Conservation (phyloP, 2,888 invertebrate genomes). For the Latrodectus hesperus region DNA sequence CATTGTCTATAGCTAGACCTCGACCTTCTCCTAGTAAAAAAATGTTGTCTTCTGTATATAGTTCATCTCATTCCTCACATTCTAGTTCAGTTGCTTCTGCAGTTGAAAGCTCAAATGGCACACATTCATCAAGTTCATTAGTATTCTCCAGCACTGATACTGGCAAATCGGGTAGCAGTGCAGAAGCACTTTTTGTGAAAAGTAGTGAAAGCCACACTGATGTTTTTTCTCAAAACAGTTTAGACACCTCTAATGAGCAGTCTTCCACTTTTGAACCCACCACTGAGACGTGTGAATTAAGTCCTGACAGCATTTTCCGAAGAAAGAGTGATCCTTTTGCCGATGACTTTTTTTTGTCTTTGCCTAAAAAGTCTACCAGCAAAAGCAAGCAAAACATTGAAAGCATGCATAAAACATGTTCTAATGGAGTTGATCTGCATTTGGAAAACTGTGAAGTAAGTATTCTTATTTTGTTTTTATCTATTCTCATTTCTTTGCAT, state of each 20-base stretch:
- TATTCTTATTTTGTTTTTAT: background rate
- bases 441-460: background rate
- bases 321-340: slow-evolving; percentile 68
- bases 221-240: slow-evolving; percentile 8
- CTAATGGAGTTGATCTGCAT: background rate
- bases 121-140: slow-evolving; percentile 57
- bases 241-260: background rate
- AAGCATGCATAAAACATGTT: background rate
- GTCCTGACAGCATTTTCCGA: slow-evolving; percentile 64
- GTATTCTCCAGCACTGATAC: slow-evolving; percentile 42
- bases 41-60: slow-evolving; percentile 5
- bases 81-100: slow-evolving; percentile 21
- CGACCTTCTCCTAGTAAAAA: slow-evolving; percentile 38
- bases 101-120: slow-evolving; percentile 28
- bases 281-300: slow-evolving; percentile 9
- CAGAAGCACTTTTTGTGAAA: slow-evolving; percentile 36
- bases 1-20: slow-evolving; percentile 11
- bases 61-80: background rate
- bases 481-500: too few relatives aligned
- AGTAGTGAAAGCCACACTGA: slow-evolving; percentile 42
- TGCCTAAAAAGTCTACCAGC: slow-evolving; percentile 46
- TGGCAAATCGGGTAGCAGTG: slow-evolving; percentile 16
- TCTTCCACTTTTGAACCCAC: slow-evolving; percentile 10
- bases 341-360: slow-evolving; percentile 64
- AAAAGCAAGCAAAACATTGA: too few relatives aligned